Conservation (phyloP, 2,113 vertebrate species). For the Scomber scombrus region DNA sequence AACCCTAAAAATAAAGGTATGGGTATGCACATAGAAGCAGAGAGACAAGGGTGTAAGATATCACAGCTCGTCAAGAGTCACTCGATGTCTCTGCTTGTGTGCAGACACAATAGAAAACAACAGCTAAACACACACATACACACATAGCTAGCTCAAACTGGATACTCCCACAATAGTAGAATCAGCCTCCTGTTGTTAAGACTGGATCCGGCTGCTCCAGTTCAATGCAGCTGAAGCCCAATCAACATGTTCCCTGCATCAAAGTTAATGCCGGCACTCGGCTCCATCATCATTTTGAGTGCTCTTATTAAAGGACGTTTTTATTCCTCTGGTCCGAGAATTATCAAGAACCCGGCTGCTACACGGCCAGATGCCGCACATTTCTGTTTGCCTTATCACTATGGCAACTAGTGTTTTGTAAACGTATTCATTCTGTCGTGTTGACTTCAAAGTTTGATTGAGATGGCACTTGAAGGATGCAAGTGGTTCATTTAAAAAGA, state of each 20-base stretch:
- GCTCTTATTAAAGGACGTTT: conserved; percentile 70
- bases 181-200: conserved; percentile 43
- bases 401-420: conserved; percentile 48
- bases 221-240: conserved; percentile 49
- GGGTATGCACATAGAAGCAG: conserved; percentile 17
- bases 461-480: conserved; percentile 38
- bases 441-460: conserved; percentile 54
- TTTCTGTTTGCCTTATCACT: conserved; percentile 71
- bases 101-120: conserved; percentile 21
- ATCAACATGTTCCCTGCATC: conserved; percentile 54
- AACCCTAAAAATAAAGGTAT: conserved; percentile 82
- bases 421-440: conserved; percentile 3
- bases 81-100: conserved; percentile 18
- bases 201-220: conserved; percentile 30
- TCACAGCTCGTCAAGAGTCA: conserved; percentile 38
- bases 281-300: conserved; percentile 70
- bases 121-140: background rate
- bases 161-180: conserved; percentile 24
- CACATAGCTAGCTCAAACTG: background rate
- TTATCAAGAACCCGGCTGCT: conserved; percentile 13
- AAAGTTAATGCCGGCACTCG: conserved; percentile 45
- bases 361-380: background rate
- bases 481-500: conserved; percentile 40
- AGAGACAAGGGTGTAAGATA: conserved; percentile 62
- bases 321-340: conserved; percentile 50